Evolutionary conservation across 2,888 invertebrate species (phyloP).

Genomic region (Dryocosmus kuriphilus): DNA sequence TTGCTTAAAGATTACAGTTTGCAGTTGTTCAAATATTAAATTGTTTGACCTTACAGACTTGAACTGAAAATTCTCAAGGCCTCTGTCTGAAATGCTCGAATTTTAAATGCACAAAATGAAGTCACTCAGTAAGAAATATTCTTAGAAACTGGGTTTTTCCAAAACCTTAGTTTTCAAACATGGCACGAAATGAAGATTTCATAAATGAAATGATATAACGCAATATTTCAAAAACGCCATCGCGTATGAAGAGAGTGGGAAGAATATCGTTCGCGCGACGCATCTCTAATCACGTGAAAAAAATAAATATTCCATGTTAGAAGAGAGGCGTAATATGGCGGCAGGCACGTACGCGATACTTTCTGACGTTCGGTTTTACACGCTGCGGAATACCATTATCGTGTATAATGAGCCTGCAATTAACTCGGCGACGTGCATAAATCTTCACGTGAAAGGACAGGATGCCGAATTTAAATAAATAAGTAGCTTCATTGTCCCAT

Average conservation of each 20-base stretch:
- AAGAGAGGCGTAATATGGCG: slow-evolving; percentile 45
- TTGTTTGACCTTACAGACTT: no score
- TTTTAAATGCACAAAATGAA: no score
- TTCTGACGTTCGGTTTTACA: slow-evolving; percentile 46
- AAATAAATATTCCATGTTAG: slow-evolving; percentile 58
- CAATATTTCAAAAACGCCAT: slow-evolving; percentile 25
- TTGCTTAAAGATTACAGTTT: no score
- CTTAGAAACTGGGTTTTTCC: background rate
- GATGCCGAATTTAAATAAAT: slow-evolving; percentile 78
- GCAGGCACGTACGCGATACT: slow-evolving; percentile 46
- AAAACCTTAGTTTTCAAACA: background rate
- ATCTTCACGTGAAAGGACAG: slow-evolving; percentile 77
- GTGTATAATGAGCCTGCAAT: slow-evolving; percentile 76
- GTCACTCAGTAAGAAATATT: no score
- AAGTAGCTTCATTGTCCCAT: slow-evolving; percentile 74
- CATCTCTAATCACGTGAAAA: slow-evolving; percentile 32
- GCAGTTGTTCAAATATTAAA: no score
- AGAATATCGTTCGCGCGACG: slow-evolving; percentile 26
- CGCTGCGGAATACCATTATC: slow-evolving; percentile 76
- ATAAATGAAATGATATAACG: slow-evolving; percentile 11
- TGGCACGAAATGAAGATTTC: background rate
- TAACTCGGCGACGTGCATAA: slow-evolving; percentile 76
- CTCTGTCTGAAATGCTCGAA: no score
- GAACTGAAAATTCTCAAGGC: no score
- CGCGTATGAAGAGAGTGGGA: slow-evolving; percentile 13